Evolutionary conservation across 2,797 vertebrate species (phyloP).

Genomic region (Hirundo rustica): DNA sequence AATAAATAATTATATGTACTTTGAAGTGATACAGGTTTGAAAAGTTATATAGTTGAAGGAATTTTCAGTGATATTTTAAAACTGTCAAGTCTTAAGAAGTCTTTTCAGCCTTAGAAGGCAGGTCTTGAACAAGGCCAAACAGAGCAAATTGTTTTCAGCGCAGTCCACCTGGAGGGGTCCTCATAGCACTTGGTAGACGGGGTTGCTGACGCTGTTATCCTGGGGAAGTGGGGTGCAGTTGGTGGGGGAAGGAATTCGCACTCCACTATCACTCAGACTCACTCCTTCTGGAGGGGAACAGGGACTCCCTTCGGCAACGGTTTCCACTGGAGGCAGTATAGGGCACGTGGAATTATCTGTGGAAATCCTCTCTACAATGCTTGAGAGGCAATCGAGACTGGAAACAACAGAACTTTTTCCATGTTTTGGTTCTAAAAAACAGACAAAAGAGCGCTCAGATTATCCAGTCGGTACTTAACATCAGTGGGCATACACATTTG

Average conservation of each 20-base stretch:
- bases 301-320: slow-evolving; percentile 75
- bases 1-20: slow-evolving; percentile 70
- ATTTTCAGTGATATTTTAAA: slow-evolving; percentile 62
- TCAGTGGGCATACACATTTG: background rate
- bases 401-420: slow-evolving; percentile 86
- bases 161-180: slow-evolving; percentile 4
- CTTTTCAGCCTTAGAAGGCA: slow-evolving; percentile 33
- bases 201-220: slow-evolving; percentile 71
- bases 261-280: slow-evolving; percentile 63
- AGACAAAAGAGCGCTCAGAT: slow-evolving; percentile 10
- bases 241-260: slow-evolving; percentile 72
- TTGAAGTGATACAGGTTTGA: slow-evolving; percentile 58
- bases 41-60: slow-evolving; percentile 57
- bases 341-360: slow-evolving; percentile 83
- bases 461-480: background rate
- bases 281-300: slow-evolving; percentile 76
- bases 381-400: slow-evolving; percentile 95
- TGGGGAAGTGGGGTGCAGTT: slow-evolving; percentile 73
- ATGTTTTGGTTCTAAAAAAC: slow-evolving; percentile 78
- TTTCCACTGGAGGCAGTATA: slow-evolving; percentile 69
- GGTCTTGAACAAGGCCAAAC: background rate
- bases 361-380: slow-evolving; percentile 96
- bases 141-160: background rate
- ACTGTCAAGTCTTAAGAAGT: slow-evolving; percentile 38
- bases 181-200: slow-evolving; percentile 93